A percentile compares a stretch with the other conserved stretches of the same genome.
Evolutionary conservation across 2,113 vertebrate genomes (phyloP).

Genomic region (Australoheros scitulus): DNA sequence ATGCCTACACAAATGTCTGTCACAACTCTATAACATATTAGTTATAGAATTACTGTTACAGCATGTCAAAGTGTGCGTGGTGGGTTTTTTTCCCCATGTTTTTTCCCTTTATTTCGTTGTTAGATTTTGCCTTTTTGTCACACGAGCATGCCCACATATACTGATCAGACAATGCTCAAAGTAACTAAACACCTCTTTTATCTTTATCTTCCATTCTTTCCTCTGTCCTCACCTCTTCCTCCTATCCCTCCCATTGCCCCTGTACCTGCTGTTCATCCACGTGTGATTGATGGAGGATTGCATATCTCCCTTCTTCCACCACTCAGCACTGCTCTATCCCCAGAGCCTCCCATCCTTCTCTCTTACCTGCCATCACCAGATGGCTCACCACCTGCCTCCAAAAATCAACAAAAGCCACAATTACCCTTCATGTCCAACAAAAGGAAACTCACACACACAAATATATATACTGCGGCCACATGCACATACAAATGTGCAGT

Average conservation of each 20-base stretch:
- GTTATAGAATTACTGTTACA: not conserved
- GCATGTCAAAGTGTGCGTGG: not conserved
- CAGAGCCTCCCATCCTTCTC: constrained; percentile 60
- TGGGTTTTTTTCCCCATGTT: not conserved
- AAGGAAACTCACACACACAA: constrained; percentile 40
- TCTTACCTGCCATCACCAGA: constrained; percentile 77
- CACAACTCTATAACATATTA: not conserved
- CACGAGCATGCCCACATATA: constrained; percentile 15
- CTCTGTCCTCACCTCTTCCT: constrained; percentile 16
- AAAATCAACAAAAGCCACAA: constrained; percentile 75
- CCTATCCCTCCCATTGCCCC: constrained; percentile 40
- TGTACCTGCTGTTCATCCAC: constrained; percentile 66
- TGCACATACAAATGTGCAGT: not conserved
- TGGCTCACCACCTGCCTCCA: constrained; percentile 76
- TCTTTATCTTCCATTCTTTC: constrained; percentile 43
- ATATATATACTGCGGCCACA: not conserved
- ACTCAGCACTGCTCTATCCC: constrained; percentile 59
- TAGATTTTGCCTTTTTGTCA: not conserved
- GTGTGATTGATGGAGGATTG: constrained; percentile 67
- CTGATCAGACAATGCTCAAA: constrained; percentile 44
- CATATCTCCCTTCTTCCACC: constrained; percentile 51
- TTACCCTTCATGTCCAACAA: constrained; percentile 76
- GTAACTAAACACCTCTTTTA: constrained; percentile 38
- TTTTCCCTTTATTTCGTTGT: not conserved
- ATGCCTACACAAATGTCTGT: not conserved